These are phyloP conservation scores for Calameuta pallipes DNA, from an alignment of 2,888 invertebrate genomes.

Conservation along the genomic window DNA sequence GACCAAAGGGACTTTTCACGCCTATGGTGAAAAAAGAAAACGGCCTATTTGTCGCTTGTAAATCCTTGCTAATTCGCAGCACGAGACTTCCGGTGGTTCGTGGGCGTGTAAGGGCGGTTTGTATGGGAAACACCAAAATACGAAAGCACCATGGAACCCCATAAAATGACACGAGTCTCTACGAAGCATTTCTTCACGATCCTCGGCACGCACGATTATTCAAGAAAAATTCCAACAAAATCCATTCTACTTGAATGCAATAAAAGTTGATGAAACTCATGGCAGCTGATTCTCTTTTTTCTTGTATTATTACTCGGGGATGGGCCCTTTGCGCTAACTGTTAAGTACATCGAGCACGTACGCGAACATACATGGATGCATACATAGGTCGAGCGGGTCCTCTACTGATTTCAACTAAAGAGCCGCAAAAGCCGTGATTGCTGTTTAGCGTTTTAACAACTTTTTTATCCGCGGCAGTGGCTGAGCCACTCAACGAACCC, in stretches of 20 bases:
- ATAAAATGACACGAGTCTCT: neutral
- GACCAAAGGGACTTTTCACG: neutral
- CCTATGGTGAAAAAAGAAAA: neutral
- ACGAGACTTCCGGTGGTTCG: conserved; percentile 54
- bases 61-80: conserved; percentile 52
- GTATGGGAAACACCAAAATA: conserved; percentile 47
- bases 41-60: conserved; percentile 3
- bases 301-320: neutral
- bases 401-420: neutral
- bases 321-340: neutral
- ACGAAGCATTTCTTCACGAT: neutral
- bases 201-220: neutral
- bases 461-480: neutral
- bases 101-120: conserved; percentile 56
- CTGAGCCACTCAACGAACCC: neutral
- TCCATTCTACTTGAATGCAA: neutral
- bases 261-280: neutral
- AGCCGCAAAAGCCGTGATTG: neutral
- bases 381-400: neutral
- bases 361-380: neutral
- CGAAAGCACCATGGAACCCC: neutral
- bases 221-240: neutral
- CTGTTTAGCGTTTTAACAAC: neutral
- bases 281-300: neutral
- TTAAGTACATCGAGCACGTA: neutral